A percentile compares a stretch with the other conserved stretches of the same genome.
These are phyloP conservation scores for Cactoblastis cactorum DNA, from an alignment of 2,888 invertebrate species.

Conservation along the genomic window DNA sequence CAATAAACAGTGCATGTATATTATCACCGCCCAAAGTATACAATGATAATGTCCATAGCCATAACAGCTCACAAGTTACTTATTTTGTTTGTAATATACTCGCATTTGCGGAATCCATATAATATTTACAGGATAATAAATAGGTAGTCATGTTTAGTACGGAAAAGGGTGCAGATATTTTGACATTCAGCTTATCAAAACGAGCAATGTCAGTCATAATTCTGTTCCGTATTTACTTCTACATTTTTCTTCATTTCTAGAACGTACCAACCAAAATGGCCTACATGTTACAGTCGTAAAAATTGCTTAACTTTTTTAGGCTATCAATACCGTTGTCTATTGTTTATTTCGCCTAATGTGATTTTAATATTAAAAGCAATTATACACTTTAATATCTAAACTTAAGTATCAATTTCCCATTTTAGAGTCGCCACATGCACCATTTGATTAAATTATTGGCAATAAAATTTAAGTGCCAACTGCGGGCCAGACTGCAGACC, in stretches of 20 bases:
- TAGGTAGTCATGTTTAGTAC: not conserved
- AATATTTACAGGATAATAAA: not conserved
- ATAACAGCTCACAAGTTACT: too few species aligned
- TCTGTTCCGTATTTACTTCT: not conserved
- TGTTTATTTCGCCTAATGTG: conserved; percentile 52
- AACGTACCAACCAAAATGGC: conserved; percentile 28
- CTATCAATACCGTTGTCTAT: conserved; percentile 48
- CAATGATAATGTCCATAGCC: too few species aligned
- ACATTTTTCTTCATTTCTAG: not conserved
- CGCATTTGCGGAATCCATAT: not conserved
- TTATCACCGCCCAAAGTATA: too few species aligned
- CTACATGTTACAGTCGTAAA: conserved; percentile 43
- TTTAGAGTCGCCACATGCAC: conserved; percentile 31
- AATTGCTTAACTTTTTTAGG: conserved; percentile 47
- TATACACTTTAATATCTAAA: conserved; percentile 30
- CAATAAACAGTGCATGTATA: too few species aligned
- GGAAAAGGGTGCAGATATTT: not conserved
- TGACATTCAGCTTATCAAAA: not conserved
- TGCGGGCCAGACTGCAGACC: conserved; percentile 29
- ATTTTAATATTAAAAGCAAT: conserved; percentile 24
- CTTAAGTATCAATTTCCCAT: conserved; percentile 30
- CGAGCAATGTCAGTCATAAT: conserved; percentile 9
- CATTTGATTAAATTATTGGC: conserved; percentile 46
- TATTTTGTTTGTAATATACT: too few species aligned
- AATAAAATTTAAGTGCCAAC: conserved; percentile 46